phyloP scores from a whole-genome alignment of 2,797 vertebrate genomes.

The Malurus splendens region DNA sequence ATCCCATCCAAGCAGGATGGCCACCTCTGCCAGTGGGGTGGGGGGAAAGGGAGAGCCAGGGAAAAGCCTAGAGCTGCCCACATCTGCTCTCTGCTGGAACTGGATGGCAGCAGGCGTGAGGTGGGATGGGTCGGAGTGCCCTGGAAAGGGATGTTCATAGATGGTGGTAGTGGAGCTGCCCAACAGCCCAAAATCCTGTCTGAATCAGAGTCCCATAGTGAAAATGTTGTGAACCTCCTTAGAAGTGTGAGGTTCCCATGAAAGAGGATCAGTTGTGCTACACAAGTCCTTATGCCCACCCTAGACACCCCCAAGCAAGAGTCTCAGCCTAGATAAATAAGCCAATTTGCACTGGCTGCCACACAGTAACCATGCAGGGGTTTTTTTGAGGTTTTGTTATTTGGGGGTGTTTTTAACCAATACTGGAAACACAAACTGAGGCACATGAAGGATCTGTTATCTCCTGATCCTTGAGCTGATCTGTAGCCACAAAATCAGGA shows the following conservation, averaged over 20 bases:
- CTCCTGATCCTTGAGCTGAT: not conserved
- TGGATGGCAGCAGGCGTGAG: not conserved
- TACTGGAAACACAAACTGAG: not conserved
- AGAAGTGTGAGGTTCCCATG: not conserved
- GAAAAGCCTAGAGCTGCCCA: not conserved
- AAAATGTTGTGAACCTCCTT: not conserved
- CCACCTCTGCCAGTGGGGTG: not conserved
- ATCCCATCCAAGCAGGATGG: not conserved
- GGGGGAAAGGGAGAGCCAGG: not conserved
- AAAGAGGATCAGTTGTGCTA: not conserved
- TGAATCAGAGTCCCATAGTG: accelerated
- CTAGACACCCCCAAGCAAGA: accelerated
- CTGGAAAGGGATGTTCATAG: not conserved
- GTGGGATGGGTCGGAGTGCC: not conserved
- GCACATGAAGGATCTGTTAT: not conserved
- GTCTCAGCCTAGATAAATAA: not conserved
- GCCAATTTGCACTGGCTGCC: not conserved
- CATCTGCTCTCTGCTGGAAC: not conserved
- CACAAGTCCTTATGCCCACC: not conserved
- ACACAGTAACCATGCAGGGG: accelerated
- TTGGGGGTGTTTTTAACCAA: not conserved
- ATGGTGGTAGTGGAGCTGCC: not conserved
- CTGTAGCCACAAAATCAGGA: not conserved
- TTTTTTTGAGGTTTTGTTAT: too few relatives aligned
- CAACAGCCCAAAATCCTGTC: not conserved